Percentiles rank a stretch among this genome's conserved stretches.
phyloP scores from a whole-genome alignment of 2,797 vertebrate genomes.

The Oryzias sinensis region DNA sequence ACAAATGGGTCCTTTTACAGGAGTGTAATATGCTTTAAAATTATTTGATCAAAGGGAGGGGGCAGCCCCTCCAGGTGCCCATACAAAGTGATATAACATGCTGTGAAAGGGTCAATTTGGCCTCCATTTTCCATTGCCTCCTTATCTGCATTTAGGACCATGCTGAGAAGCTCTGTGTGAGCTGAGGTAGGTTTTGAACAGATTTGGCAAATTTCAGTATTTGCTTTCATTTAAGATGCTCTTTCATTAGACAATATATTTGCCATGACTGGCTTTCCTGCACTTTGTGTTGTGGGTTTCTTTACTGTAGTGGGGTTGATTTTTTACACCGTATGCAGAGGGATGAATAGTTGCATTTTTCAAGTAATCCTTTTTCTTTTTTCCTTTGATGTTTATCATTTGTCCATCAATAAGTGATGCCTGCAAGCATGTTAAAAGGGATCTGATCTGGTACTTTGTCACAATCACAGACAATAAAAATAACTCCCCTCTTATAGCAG shows the following conservation, averaged over 20 bases:
- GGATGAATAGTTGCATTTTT: not conserved
- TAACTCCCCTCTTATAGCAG: constrained; percentile 12
- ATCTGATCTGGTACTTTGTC: constrained; percentile 16
- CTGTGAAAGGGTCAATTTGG: constrained; percentile 99
- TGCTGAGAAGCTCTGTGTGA: constrained; percentile 81
- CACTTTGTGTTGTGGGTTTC: constrained; percentile 30
- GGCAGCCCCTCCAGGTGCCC: constrained; percentile 92
- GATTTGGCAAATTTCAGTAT: constrained; percentile 84
- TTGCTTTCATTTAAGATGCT: constrained; percentile 80
- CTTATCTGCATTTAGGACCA: constrained; percentile 87
- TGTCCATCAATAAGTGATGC: no score
- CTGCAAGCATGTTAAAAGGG: constrained; percentile 16
- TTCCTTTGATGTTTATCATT: no score
- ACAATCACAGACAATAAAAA: constrained; percentile 25
- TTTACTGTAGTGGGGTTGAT: constrained; percentile 5
- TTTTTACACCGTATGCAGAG: not conserved
- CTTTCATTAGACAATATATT: constrained; percentile 80
- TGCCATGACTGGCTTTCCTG: constrained; percentile 58
- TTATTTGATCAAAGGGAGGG: constrained; percentile 97
- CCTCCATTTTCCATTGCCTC: constrained; percentile 95
- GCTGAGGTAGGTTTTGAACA: constrained; percentile 63
- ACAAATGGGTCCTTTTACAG: constrained; percentile 96
- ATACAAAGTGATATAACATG: constrained; percentile 89
- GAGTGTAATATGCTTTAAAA: constrained; percentile 98
- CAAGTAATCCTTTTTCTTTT: not conserved